phyloP scores from a whole-genome alignment of 2,797 vertebrate genomes.

The Aselliscus stoliczkanus region DNA sequence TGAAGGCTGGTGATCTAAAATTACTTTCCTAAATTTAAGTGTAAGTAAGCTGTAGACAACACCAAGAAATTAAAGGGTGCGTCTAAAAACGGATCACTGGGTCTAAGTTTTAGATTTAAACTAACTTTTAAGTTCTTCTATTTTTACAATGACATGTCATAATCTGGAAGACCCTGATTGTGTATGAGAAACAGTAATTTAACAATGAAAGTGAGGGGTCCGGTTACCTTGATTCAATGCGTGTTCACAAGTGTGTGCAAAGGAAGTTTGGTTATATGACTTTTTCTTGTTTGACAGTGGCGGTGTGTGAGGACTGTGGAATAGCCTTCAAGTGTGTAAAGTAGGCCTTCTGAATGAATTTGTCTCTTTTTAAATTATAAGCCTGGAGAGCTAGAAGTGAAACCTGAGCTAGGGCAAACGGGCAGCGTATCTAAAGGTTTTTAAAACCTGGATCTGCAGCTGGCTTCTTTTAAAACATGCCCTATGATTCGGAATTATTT shows the following conservation, averaged over 20 bases:
- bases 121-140: constrained; percentile 76
- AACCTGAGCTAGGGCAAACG: constrained; percentile 16
- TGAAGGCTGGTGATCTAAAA: constrained; percentile 72
- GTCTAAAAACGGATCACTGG: constrained; percentile 71
- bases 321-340: background rate
- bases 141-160: constrained; percentile 74
- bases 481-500: constrained; percentile 17
- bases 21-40: constrained; percentile 83
- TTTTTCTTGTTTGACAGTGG: background rate
- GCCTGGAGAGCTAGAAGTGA: background rate
- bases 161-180: constrained; percentile 69
- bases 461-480: background rate
- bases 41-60: constrained; percentile 78
- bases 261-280: background rate
- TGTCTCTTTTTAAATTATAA: background rate
- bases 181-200: constrained; percentile 63
- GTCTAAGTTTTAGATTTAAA: constrained; percentile 76
- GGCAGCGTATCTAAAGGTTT: background rate
- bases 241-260: fast-evolving
- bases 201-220: constrained; percentile 51
- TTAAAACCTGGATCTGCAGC: background rate
- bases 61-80: constrained; percentile 80
- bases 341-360: background rate
- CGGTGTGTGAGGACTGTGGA: background rate
- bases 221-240: background rate